Base-by-base conservation (phyloP, 2,888 invertebrate species). In the Trypoxylon attenuatum region DNA sequence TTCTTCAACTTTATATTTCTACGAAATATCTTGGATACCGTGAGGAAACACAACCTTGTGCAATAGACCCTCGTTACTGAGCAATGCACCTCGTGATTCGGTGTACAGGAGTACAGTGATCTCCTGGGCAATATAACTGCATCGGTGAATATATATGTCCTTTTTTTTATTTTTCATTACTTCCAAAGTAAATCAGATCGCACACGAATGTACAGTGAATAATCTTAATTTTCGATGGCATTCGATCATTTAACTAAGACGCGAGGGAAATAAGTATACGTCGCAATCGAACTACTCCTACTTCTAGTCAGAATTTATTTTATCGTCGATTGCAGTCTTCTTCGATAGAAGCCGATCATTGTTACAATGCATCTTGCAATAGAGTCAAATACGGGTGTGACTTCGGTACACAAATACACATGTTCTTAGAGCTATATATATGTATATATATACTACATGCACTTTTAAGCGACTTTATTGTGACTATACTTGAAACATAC, bases 371-470 rank as follows among this genome's bases (percentile, higher is more conserved):
- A 33, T 49, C 23, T 23, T 41, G 16, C 5, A 33, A 38, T 25
- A 1, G 6, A 50, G 15, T 22, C 13, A 49, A 38, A 27, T 53
- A 38, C n/a, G 29, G 43, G 43, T 6, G 46, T 29, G n/a, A 47
- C 25, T 13, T n/a, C 5, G 22, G 27, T 57, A 53, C 29, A 18
- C 39, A 27, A 25, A 39, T 16, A 46, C 46, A 39, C 25, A 55
- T 41, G 33, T 45, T 25, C 15, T 23, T 38, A 25, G 45, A 43
- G 41, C 2, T 19, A 33, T 33, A 45, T 52, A 45, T 42, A 16
- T 66, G 23, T 56, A 64, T 70, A 56, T 69, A 49, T 55, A 56
- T 69, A 65, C 69, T 61, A 57, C 69, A 53, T 58, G 51, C 33
- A 23, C 47, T 59, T 55, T 61, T 52, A 46, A 49, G 60, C 57